Evolutionary conservation across 2,113 vertebrate genomes (phyloP).

Genomic region (Tapirus terrestris): DNA sequence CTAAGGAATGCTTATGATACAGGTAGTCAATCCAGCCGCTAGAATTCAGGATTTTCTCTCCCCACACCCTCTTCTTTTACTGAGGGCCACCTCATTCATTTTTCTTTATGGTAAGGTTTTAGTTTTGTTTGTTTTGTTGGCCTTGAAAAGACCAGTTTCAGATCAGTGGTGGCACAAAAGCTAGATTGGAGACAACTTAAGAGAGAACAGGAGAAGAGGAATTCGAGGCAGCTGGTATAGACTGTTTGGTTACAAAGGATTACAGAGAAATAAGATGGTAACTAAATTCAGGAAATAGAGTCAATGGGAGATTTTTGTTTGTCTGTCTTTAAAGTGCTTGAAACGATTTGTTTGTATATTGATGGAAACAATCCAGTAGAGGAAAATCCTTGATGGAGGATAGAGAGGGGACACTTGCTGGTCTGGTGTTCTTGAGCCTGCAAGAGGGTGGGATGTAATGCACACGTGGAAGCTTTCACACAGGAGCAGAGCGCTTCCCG

Average conservation of each 20-base stretch:
- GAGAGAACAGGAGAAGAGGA: not conserved
- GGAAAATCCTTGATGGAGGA: not conserved
- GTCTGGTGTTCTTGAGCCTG: not conserved
- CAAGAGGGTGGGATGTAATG: not conserved
- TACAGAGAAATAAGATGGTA: not conserved
- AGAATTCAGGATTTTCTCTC: not conserved
- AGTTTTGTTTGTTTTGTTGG: conserved; percentile 7
- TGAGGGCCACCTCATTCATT: not conserved
- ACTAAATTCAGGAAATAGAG: not conserved
- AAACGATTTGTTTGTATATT: not conserved
- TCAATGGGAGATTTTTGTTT: not conserved
- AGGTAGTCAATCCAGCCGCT: not conserved
- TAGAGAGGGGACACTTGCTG: not conserved
- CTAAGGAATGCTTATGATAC: not conserved
- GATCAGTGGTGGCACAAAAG: not conserved
- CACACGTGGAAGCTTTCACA: not conserved
- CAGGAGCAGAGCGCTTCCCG: not conserved
- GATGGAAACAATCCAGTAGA: not conserved
- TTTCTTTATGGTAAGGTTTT: not conserved
- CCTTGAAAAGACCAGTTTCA: not conserved
- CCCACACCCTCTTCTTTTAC: not conserved
- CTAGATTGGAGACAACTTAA: not conserved
- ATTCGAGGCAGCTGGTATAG: not conserved
- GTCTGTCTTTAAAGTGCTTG: not conserved
- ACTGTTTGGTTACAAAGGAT: not conserved